Evolutionary conservation across 2,888 invertebrate genomes (phyloP), one percentile per base, ranked within the genome.

Genomic region (Parascotia fuliginaria): DNA sequence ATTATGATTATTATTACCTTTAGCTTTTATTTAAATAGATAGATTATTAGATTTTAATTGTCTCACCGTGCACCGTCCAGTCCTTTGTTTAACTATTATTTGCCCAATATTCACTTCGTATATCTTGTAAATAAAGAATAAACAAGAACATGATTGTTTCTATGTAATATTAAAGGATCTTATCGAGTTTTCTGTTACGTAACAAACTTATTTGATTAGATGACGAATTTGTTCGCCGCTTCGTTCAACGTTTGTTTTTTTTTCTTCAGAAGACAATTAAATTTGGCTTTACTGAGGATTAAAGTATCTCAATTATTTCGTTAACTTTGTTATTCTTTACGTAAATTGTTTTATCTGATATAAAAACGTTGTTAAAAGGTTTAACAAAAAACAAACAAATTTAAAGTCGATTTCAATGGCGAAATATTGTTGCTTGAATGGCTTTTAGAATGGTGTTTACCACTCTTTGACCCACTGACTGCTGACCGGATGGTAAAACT

Each of bases 131-230:
- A 43, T 32, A 31, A 33, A 33, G 41, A 47, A 43, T 63, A 33
- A 50, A 12, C 38, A 32, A 36, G 39, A 65, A 60, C 34, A 45
- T 43, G 7, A 65, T 52, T 43, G 44, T 44, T 42, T 43, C 16
- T 14, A 22, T 41, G 36, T 44, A 50, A 43, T 46, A 52, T 49
- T 43, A 28, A 36, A 31, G 19, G 39, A 48, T 42, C 32, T 46
- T 64, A 33, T 46, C 6, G 41, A 39, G 37, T 24, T 14, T 22
- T 42, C 33, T 42, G 16, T 56, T 48, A 34, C 14, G 27, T 44
- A 43, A 50, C 1, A 19, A 40, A 54, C 46, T 65, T 57, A 60
- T 54, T 57, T 51, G 54, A 65, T 65, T 57, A 65, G 29, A 58
- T 38, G 48, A 51, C 9, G 34, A 51, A 57, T 60, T 51, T 38